A percentile compares a stretch with the other conserved stretches of the same genome.
These are phyloP conservation scores for Danio tinwini DNA, from an alignment of 2,797 vertebrate species.

Conservation along the genomic window DNA sequence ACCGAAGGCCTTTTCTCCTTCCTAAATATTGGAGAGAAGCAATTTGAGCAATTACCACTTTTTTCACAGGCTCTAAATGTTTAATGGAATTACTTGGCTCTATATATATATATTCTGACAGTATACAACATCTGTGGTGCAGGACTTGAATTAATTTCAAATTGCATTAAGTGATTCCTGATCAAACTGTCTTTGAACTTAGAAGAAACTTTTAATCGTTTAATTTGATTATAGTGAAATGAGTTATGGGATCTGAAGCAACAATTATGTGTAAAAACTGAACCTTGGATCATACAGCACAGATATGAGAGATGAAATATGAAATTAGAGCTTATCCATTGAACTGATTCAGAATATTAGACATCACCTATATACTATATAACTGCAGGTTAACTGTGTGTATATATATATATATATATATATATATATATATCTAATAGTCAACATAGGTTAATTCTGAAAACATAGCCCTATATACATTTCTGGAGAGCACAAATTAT, in stretches of 20 bases:
- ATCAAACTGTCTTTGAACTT: neutral
- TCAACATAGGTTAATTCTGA: no score
- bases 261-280: neutral
- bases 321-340: no score
- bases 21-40: neutral
- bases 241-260: neutral
- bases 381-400: no score
- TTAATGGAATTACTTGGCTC: conserved; percentile 7
- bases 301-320: neutral
- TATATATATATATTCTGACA: neutral
- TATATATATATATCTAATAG: no score
- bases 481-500: no score
- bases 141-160: neutral
- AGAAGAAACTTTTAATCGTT: neutral
- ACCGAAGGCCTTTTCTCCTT: conserved; percentile 10
- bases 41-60: conserved; percentile 1
- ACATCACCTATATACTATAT: no score
- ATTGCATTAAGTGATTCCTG: neutral
- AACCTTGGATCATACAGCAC: no score
- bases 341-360: no score
- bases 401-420: no score
- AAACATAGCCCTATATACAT: no score
- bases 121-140: conserved; percentile 27
- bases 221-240: neutral
- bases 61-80: neutral